phyloP scores from a whole-genome alignment of 2,113 vertebrate genomes.

The Varanus komodoensis region DNA sequence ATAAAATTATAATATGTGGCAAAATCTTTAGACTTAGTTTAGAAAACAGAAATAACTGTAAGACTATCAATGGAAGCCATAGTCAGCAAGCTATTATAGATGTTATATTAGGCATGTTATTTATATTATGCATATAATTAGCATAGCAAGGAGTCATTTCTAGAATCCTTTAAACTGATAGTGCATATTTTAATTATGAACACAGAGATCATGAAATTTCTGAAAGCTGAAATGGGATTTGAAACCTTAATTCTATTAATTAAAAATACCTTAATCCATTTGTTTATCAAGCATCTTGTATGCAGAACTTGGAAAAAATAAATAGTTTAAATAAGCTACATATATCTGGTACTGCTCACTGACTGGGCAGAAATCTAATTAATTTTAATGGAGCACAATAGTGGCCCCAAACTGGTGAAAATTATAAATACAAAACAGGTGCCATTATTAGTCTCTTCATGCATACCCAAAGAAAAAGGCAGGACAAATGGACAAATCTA shows the following conservation, averaged over 20 bases:
- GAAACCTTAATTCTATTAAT: not conserved
- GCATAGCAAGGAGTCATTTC: not conserved
- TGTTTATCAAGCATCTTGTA: not conserved
- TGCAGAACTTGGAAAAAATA: not conserved
- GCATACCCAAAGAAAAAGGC: not conserved
- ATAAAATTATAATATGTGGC: not conserved
- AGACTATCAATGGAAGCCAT: not conserved
- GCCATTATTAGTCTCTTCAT: not conserved
- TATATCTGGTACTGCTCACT: not conserved
- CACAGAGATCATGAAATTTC: not conserved
- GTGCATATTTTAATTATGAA: not conserved
- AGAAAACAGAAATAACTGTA: not conserved
- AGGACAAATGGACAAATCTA: slow-evolving; percentile 24
- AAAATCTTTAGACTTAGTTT: not conserved
- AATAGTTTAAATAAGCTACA: not conserved
- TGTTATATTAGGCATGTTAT: not conserved
- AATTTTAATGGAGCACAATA: slow-evolving; percentile 10
- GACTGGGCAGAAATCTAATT: not conserved
- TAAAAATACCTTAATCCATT: not conserved
- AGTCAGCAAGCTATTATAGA: not conserved
- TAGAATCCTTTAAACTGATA: not conserved
- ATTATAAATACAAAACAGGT: not conserved
- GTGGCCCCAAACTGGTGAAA: not conserved
- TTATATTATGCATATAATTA: not conserved
- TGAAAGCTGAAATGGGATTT: not conserved